Evolutionary conservation across 2,797 vertebrate species (phyloP), one percentile per base, ranked within the genome.

Genomic region (Helostoma temminkii): DNA sequence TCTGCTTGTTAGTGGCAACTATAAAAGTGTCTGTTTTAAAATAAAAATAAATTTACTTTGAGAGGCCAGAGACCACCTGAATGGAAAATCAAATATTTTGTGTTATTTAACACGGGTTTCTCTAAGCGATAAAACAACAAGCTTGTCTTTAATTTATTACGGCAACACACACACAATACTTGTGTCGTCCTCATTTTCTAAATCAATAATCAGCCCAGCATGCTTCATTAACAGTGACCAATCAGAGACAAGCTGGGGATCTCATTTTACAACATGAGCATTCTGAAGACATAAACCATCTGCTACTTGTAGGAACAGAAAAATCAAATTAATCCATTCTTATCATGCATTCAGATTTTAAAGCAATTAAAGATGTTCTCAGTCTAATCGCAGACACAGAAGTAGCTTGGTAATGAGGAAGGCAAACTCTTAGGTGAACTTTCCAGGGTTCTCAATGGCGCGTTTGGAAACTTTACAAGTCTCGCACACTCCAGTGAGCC

Each of bases 301-400:
- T 99, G 98, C 97, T 99, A 98, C 97, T 98, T 98, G 98, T 99
- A 98, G 96, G 97, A 98, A 98, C 95, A 97, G 96, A 97, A 97
- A 98, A 98, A 99, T 99, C 97, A 98, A 98, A 99, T 99, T 98
- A 99, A 99, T 99, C 97, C 97, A 96, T 98, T 98, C 97, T 98
- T 98, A 99, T 98, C 97, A 98, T 97, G 97, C 97, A 96, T 99
- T 99, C 97, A 96, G 98, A 99, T 99, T 99, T 99, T 99, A 98
- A 99, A 98, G 97, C 97, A 99, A 99, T 99, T 99, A 98, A 98
- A 98, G 96, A 98, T 98, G 97, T 97, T 99, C 97, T 98, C 97
- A 93, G 97, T 98, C 96, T 98, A 98, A 99, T 98, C 96, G 96
- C 96, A 96, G 96, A 94, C 95, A 95, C 96, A 96, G 95, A 96